Conservation (phyloP, 2,113 vertebrate genomes). For the Periophthalmus modestus region DNA sequence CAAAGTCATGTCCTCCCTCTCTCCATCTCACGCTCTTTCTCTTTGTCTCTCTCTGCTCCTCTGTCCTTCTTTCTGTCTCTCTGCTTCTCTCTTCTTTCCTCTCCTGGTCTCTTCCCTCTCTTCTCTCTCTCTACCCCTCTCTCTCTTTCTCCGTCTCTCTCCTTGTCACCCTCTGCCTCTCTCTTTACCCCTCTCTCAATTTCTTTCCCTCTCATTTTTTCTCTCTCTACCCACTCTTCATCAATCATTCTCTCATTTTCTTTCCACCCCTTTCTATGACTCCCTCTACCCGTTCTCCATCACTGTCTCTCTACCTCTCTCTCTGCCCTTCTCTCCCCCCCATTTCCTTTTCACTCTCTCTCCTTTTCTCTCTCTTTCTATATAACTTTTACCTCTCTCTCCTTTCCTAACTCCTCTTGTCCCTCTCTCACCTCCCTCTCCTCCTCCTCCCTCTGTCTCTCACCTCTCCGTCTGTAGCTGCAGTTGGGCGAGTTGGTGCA, state of each 20-base stretch:
- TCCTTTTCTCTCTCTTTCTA: too few species aligned
- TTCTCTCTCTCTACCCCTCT: not conserved
- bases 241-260: too few species aligned
- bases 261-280: too few species aligned
- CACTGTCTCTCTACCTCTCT: too few species aligned
- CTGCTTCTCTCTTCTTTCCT: not conserved
- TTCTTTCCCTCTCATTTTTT: too few species aligned
- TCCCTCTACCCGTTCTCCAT: too few species aligned
- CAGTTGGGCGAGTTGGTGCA: constrained; percentile 92
- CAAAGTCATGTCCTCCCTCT: constrained; percentile 36
- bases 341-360: not conserved
- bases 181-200: constrained; percentile 9
- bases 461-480: constrained; percentile 89
- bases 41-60: not conserved
- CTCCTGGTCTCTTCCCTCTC: not conserved
- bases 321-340: not conserved
- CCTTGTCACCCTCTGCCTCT: too few species aligned
- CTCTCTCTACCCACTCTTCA: too few species aligned
- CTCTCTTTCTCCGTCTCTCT: too few species aligned
- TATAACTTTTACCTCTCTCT: constrained; percentile 19
- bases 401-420: too few species aligned
- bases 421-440: not conserved
- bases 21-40: not conserved
- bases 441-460: constrained; percentile 44
- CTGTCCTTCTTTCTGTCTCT: not conserved